Conservation (phyloP, 1,140 invertebrate genomes). For the Drosophila baimaii region DNA sequence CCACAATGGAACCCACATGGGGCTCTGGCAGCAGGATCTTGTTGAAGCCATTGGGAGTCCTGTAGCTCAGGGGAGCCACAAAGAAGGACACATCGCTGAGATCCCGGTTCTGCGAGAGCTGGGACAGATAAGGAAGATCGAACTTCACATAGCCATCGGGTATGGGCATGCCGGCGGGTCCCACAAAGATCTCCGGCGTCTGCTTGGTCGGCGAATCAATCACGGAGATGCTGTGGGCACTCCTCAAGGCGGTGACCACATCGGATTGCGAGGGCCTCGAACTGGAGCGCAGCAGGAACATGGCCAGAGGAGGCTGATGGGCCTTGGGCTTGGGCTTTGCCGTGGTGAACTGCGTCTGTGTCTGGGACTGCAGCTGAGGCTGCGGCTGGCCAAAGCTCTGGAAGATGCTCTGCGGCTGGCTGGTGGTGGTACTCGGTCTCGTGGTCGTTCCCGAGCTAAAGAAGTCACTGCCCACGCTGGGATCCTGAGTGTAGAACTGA, state of each 20-base stretch:
- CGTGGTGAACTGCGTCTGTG: constrained; percentile 58
- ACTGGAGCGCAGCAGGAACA: constrained; percentile 88
- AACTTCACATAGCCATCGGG: constrained; percentile 91
- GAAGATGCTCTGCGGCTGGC: constrained; percentile 85
- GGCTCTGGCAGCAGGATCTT: constrained; percentile 93
- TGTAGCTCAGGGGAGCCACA: constrained; percentile 92
- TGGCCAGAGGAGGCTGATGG: constrained; percentile 92
- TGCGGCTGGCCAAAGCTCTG: constrained; percentile 70
- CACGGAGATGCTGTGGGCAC: constrained; percentile 90
- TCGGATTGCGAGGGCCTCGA: constrained; percentile 87
- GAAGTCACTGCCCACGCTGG: constrained; percentile 62
- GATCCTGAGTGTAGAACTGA: constrained; percentile 81
- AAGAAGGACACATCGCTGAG: constrained; percentile 91
- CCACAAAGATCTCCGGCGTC: constrained; percentile 91
- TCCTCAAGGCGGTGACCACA: constrained; percentile 88
- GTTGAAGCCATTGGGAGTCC: constrained; percentile 91
- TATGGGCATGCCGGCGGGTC: constrained; percentile 89
- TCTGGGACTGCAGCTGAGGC: constrained; percentile 24
- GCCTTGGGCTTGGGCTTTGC: constrained; percentile 87
- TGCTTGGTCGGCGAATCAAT: constrained; percentile 89
- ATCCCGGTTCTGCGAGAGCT: constrained; percentile 88
- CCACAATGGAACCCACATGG: constrained; percentile 92
- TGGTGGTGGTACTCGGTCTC: constrained; percentile 76
- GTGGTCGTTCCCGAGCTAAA: constrained; percentile 59
- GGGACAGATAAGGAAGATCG: constrained; percentile 91